Evolutionary conservation across 2,113 vertebrate species (phyloP).

Genomic region (Smithornis capensis): DNA sequence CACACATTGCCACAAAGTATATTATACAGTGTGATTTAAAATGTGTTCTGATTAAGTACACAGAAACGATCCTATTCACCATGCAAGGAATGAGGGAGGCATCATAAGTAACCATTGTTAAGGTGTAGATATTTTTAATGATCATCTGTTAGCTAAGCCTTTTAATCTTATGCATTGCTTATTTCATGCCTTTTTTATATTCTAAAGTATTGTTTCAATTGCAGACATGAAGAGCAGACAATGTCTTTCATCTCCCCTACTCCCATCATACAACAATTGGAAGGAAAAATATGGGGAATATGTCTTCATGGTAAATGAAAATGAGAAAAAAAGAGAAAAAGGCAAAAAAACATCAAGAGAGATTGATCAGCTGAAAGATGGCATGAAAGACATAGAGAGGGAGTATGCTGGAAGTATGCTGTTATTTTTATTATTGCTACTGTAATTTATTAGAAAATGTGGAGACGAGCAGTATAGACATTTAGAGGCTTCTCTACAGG

Average conservation of each 20-base stretch:
- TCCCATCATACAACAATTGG: neutral
- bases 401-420: neutral
- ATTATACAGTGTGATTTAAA: constrained; percentile 73
- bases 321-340: neutral
- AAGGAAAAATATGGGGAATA: neutral
- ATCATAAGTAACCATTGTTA: constrained; percentile 57
- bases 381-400: neutral
- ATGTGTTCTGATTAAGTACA: constrained; percentile 71
- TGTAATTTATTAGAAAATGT: neutral
- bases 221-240: neutral
- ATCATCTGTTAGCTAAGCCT: constrained; percentile 23
- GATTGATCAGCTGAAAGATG: neutral
- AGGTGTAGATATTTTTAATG: constrained; percentile 46
- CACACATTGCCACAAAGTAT: constrained; percentile 62
- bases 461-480: neutral
- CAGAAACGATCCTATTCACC: constrained; percentile 53
- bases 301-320: neutral
- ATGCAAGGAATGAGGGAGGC: constrained; percentile 31
- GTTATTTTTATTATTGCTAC: neutral
- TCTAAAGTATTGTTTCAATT: neutral
- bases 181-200: constrained; percentile 27
- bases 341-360: neutral
- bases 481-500: neutral
- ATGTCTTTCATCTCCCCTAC: neutral
- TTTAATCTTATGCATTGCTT: constrained; percentile 51